Percentiles rank a stretch among this genome's conserved stretches.
These are phyloP conservation scores for Odontocerum albicorne DNA, from an alignment of 2,888 invertebrate species.

Conservation along the genomic window DNA sequence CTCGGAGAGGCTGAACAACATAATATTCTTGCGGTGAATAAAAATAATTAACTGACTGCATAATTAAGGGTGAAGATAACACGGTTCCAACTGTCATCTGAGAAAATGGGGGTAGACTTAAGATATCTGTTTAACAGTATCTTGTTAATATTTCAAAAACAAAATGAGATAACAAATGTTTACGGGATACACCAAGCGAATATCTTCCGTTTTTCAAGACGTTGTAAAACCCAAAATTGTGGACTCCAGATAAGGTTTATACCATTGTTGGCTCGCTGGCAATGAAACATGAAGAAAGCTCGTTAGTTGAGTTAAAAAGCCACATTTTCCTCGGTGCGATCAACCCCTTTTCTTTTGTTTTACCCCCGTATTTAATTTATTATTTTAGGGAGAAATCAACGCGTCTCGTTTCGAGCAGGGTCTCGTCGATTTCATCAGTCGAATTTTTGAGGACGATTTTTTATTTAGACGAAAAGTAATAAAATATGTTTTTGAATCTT, in stretches of 20 bases:
- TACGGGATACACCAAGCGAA: background rate
- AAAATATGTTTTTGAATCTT: no score
- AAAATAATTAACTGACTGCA: constrained; percentile 35
- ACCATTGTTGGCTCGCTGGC: background rate
- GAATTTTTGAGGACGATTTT: no score
- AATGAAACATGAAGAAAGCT: constrained; percentile 32
- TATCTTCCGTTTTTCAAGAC: background rate
- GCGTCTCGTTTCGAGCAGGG: constrained; percentile 2
- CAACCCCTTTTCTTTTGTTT: constrained; percentile 35
- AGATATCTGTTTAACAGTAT: constrained; percentile 33
- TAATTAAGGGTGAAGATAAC: constrained; percentile 35
- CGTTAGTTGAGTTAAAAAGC: constrained; percentile 36
- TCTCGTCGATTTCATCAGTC: no score
- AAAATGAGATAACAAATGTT: constrained; percentile 4
- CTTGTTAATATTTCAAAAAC: constrained; percentile 27
- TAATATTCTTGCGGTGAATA: constrained; percentile 21
- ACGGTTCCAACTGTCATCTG: constrained; percentile 23
- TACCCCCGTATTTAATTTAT: constrained; percentile 32
- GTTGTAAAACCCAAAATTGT: constrained; percentile 2
- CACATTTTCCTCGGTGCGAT: constrained; percentile 32
- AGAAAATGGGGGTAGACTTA: constrained; percentile 20
- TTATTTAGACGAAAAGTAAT: no score
- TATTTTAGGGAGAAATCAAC: constrained; percentile 27
- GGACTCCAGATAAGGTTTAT: background rate
- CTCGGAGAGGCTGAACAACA: constrained; percentile 2